Evolutionary conservation across 2,113 vertebrate genomes (phyloP).

Genomic region (Hydropotes inermis): DNA sequence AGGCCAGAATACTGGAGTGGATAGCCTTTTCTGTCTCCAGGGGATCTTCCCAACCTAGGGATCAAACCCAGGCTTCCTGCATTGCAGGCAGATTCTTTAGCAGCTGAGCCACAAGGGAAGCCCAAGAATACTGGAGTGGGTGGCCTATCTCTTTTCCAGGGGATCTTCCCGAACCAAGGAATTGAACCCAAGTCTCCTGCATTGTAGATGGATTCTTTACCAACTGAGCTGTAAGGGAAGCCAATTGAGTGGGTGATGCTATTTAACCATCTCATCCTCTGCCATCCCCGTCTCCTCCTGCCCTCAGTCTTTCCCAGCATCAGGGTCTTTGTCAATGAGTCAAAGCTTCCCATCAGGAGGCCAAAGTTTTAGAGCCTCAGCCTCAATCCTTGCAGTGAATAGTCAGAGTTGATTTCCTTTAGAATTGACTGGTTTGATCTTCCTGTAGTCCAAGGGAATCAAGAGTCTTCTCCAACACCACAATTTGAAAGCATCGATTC

Average conservation of each 20-base stretch:
- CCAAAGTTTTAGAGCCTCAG: not conserved
- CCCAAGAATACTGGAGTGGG: not conserved
- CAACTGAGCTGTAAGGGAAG: not conserved
- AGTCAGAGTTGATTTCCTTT: not conserved
- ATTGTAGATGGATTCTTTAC: not conserved
- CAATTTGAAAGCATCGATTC: not conserved
- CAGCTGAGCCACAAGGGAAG: not conserved
- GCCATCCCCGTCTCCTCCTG: not conserved
- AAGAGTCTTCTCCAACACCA: not conserved
- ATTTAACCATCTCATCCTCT: not conserved
- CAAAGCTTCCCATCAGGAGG: not conserved
- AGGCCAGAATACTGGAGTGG: not conserved
- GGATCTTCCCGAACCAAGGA: not conserved
- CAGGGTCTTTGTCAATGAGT: not conserved
- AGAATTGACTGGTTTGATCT: not conserved
- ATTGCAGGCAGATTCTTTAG: not conserved
- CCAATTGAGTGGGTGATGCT: not conserved
- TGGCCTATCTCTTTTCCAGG: not conserved
- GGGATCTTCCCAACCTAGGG: not conserved
- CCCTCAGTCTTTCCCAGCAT: not conserved
- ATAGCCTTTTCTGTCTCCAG: not conserved
- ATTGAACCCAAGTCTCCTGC: not conserved
- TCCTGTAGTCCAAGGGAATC: not conserved
- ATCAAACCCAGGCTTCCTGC: not conserved
- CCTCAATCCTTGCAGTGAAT: not conserved